Percentiles rank a stretch among this genome's conserved stretches.
Conservation (phyloP, 2,888 invertebrate genomes). For the Alloplasta piceator region DNA sequence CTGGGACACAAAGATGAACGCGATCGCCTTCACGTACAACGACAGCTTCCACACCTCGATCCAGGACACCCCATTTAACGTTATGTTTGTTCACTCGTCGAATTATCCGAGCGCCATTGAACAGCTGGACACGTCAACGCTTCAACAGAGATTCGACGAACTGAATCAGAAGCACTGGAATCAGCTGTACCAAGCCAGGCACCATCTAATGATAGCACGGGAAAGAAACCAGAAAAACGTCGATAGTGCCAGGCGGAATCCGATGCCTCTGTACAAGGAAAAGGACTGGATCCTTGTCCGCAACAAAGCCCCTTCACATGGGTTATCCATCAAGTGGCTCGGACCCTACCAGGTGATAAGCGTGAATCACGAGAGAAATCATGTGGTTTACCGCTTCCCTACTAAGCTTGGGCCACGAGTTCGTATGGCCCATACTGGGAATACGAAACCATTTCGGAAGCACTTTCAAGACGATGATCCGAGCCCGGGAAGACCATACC, state of each 20-base stretch:
- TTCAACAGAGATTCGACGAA: constrained; percentile 30
- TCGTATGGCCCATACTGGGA: constrained; percentile 14
- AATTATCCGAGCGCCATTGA: constrained; percentile 33
- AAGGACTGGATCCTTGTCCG: constrained; percentile 22
- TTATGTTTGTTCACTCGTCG: constrained; percentile 26
- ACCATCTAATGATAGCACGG: constrained; percentile 14
- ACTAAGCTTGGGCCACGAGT: constrained; percentile 13
- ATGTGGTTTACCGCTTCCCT: constrained; percentile 19
- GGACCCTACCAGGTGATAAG: constrained; percentile 16
- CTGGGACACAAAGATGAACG: constrained; percentile 37
- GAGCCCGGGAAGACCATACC: neutral
- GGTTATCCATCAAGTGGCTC: constrained; percentile 24
- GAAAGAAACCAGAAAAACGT: constrained; percentile 13
- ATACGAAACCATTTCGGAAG: constrained; percentile 15
- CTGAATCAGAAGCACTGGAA: constrained; percentile 23
- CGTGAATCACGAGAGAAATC: constrained; percentile 25
- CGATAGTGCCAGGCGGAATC: constrained; percentile 16
- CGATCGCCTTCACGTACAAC: constrained; percentile 39
- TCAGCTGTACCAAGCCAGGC: neutral
- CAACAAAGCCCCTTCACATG: constrained; percentile 15
- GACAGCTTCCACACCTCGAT: constrained; percentile 28
- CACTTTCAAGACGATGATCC: neutral
- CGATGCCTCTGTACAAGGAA: constrained; percentile 17
- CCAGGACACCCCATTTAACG: constrained; percentile 29
- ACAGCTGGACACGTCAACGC: constrained; percentile 25